Evolutionary conservation across 2,797 vertebrate genomes (phyloP), one percentile per base, ranked within the genome.

Genomic region (Peromyscus melanophrys): DNA sequence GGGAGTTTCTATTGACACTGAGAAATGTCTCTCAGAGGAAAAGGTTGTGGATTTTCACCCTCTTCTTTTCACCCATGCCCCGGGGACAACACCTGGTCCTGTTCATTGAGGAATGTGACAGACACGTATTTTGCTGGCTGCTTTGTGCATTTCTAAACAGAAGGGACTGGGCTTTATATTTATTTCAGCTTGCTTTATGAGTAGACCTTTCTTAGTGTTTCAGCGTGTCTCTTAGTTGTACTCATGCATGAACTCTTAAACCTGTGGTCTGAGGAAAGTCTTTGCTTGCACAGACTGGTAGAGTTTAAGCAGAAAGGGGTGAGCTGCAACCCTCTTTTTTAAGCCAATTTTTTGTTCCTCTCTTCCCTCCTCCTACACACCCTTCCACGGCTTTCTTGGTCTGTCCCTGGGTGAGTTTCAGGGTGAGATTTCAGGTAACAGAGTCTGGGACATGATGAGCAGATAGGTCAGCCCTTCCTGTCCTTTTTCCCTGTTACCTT

Each of bases 41-140:
- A 63, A 65, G 93, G n/a, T 85, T 52, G 84, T 89, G 55, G 0
- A 14, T 37, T 96, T 95, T 73, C 5, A 49, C 57, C 29, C 12
- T 46, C 55, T 80, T 84, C 34, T 34, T 8, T 93, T 93, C 46
- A 59, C 37, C 21, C 0, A 1, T 31, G 19, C 92, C 93, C 83
- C 57, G 88, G 86, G 97, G 96, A 95, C 89, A 97, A 34, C 92
- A 95, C 76, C 97, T 98, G 98, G 95, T 98, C 98, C 92, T 90
- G 96, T 95, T 98, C 98, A 98, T 94, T 94, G 49, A 98, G 97
- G 97, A 98, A 98, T 98, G 97, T 8, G 11, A 98, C 89, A 97
- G 97, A 97, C 93, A 95, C 4, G 40, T 77, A 25, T 77, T 98
- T 83, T 57, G 52, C 52, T 55, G 52, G 86, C 92, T 29, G 43